Evolutionary conservation across 2,888 invertebrate genomes (phyloP).

Genomic region (Amblyjoppa fuscipennis): DNA sequence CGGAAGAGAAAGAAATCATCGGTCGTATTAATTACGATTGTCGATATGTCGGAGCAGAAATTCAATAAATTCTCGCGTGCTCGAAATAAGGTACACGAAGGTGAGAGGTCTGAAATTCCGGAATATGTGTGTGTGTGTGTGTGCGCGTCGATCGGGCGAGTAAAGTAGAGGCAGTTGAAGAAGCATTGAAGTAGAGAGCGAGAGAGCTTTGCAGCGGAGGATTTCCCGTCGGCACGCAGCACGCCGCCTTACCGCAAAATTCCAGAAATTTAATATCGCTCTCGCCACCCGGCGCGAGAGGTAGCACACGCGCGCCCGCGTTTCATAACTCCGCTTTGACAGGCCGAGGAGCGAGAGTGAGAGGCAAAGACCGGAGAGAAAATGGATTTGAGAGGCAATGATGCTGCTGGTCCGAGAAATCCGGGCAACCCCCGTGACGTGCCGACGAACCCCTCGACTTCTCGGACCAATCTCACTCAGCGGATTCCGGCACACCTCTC

Average conservation of each 20-base stretch:
- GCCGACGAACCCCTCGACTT: constrained; percentile 62
- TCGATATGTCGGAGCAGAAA: constrained; percentile 6
- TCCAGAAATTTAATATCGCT: constrained; percentile 87
- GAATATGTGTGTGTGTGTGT: constrained; percentile 14
- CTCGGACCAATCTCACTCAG: constrained; percentile 58
- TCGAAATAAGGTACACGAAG: constrained; percentile 32
- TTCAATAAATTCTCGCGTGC: constrained; percentile 28
- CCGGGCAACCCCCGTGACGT: constrained; percentile 55
- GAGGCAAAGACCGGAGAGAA: neutral
- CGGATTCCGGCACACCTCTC: constrained; percentile 65
- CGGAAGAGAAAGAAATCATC: neutral
- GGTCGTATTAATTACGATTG: neutral
- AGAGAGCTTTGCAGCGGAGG: constrained; percentile 51
- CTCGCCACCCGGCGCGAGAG: constrained; percentile 73
- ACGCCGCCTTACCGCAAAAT: constrained; percentile 85
- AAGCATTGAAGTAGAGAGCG: constrained; percentile 27
- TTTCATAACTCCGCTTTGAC: constrained; percentile 81
- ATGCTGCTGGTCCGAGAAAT: constrained; percentile 63
- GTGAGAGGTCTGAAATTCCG: constrained; percentile 20
- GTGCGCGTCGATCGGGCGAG: constrained; percentile 29
- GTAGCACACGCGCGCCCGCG: constrained; percentile 70
- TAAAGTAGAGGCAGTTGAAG: constrained; percentile 8
- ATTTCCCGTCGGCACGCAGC: constrained; percentile 69
- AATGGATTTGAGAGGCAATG: constrained; percentile 39
- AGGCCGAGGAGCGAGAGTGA: constrained; percentile 54